Evolutionary conservation across 2,888 invertebrate genomes (phyloP).

Genomic region (Leucania comma): DNA sequence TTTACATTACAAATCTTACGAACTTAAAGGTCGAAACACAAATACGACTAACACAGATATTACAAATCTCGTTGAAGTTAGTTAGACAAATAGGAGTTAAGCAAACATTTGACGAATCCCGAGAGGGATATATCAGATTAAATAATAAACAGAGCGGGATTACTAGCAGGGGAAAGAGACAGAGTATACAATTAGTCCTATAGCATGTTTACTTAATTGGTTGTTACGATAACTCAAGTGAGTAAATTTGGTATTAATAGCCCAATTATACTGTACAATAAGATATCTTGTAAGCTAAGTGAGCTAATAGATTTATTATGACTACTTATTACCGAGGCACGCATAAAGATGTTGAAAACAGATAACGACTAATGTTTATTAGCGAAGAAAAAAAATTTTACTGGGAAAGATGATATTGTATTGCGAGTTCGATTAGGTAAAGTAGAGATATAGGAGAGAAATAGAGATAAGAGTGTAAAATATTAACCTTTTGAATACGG

Average conservation of each 20-base stretch:
- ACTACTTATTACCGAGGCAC: neutral
- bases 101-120: constrained; percentile 39
- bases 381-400: too few relatives aligned
- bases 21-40: constrained; percentile 24
- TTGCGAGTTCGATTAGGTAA: too few relatives aligned
- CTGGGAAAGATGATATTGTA: too few relatives aligned
- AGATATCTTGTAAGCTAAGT: neutral
- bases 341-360: neutral
- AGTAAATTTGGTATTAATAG: neutral
- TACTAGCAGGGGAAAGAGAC: constrained; percentile 6
- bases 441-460: neutral
- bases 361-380: neutral
- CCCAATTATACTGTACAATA: neutral
- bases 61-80: constrained; percentile 16
- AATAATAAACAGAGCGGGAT: constrained; percentile 32
- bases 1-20: constrained; percentile 1
- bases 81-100: constrained; percentile 35
- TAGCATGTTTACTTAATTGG: neutral
- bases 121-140: constrained; percentile 19
- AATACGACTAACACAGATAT: constrained; percentile 22
- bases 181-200: neutral
- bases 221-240: neutral
- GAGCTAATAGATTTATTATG: neutral
- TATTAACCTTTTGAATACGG: too few relatives aligned
- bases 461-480: neutral